phyloP scores from a whole-genome alignment of 2,797 vertebrate species.

The Anguilla pacifica region DNA sequence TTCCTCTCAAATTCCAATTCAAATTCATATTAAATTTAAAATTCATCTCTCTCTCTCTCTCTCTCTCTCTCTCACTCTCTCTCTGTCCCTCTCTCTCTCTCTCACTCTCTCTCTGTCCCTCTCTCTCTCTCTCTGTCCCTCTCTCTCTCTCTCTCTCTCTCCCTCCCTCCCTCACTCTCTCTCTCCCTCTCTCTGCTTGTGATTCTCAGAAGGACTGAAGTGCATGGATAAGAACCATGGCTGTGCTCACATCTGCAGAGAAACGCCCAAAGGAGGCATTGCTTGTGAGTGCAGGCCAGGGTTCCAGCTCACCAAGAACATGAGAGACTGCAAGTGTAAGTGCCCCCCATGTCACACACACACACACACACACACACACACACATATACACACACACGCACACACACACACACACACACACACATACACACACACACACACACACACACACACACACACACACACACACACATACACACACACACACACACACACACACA shows the following conservation, averaged over 20 bases:
- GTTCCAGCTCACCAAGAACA: constrained; percentile 96
- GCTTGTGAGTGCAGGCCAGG: constrained; percentile 96
- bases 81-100: not conserved
- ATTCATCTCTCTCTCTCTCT: not conserved
- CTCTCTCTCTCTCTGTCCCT: not conserved
- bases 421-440: too few relatives aligned
- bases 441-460: too few relatives aligned
- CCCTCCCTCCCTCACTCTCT: not conserved
- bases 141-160: not conserved
- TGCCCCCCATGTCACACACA: not conserved
- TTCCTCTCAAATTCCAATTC: not conserved
- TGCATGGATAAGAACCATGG: constrained; percentile 99
- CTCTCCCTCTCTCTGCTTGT: constrained; percentile 41
- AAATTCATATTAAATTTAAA: too few relatives aligned
- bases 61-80: not conserved
- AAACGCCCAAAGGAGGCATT: constrained; percentile 91
- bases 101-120: not conserved
- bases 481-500: too few relatives aligned
- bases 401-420: too few relatives aligned
- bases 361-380: constrained; percentile 13
- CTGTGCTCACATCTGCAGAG: constrained; percentile 95
- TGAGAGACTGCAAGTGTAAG: constrained; percentile 96
- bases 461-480: too few relatives aligned
- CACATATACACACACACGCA: too few relatives aligned
- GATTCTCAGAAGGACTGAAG: constrained; percentile 86